Evolutionary conservation across 1,140 invertebrate species (phyloP).

Genomic region (Samia ricini): DNA sequence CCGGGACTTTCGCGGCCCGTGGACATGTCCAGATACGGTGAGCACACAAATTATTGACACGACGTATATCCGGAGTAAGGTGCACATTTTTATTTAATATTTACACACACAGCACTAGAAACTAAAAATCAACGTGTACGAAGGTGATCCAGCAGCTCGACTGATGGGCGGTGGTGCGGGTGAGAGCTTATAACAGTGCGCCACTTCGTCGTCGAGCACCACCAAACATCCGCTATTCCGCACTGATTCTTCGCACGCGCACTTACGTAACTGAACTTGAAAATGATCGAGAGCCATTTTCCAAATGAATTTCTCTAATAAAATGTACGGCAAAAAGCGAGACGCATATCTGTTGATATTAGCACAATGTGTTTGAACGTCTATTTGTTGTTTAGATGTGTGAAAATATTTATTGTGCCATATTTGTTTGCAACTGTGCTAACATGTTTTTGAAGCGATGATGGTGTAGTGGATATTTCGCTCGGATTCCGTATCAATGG

Average conservation of each 20-base stretch:
- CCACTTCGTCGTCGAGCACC: conserved; percentile 62
- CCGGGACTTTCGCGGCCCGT: conserved; percentile 62
- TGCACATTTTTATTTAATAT: conserved; percentile 62
- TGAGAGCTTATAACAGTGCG: conserved; percentile 74
- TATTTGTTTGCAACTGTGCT: neutral
- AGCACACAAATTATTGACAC: conserved; percentile 61
- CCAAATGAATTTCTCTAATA: conserved; percentile 77
- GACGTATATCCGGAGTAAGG: conserved; percentile 65
- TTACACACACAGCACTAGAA: conserved; percentile 56
- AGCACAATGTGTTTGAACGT: conserved; percentile 31
- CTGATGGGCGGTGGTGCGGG: conserved; percentile 60
- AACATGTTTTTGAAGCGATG: no score
- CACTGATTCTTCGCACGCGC: conserved; percentile 76
- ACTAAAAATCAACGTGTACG: conserved; percentile 56
- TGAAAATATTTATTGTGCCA: neutral
- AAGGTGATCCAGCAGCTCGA: conserved; percentile 67
- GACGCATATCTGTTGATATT: conserved; percentile 53
- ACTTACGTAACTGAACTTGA: conserved; percentile 79
- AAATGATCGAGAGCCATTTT: conserved; percentile 76
- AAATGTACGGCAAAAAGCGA: conserved; percentile 75
- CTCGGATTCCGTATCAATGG: no score
- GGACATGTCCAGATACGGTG: conserved; percentile 57
- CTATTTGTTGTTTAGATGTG: conserved; percentile 25
- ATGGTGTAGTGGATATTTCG: no score
- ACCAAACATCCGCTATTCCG: conserved; percentile 77